Percentiles rank a stretch among this genome's conserved stretches.
Evolutionary conservation across 2,113 vertebrate species (phyloP).

Genomic region (Callipepla squamata): DNA sequence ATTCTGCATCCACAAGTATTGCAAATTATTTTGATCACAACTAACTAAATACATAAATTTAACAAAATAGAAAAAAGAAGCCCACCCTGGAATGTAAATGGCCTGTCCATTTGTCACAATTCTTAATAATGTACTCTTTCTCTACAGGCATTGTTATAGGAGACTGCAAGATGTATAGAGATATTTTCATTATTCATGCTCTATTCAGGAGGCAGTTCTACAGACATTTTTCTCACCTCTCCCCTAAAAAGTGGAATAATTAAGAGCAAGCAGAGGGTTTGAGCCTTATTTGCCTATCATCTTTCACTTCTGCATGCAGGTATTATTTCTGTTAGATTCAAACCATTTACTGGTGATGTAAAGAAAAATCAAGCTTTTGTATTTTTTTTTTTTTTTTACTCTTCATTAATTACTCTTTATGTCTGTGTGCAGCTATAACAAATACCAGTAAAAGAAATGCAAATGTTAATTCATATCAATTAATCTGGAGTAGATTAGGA

Average conservation of each 20-base stretch:
- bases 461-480: constrained; percentile 57
- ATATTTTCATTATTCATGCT: constrained; percentile 60
- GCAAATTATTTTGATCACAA: constrained; percentile 37
- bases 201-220: constrained; percentile 55
- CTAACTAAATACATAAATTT: constrained; percentile 48
- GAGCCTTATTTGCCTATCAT: constrained; percentile 28
- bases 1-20: not conserved
- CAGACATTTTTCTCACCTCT: constrained; percentile 61
- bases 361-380: constrained; percentile 11
- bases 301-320: not conserved
- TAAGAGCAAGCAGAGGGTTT: constrained; percentile 43
- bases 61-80: constrained; percentile 20
- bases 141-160: not conserved
- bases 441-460: constrained; percentile 43
- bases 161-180: constrained; percentile 31
- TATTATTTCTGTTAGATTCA: constrained; percentile 36
- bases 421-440: constrained; percentile 17
- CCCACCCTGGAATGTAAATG: constrained; percentile 9
- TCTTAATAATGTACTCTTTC: constrained; percentile 43
- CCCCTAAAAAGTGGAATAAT: constrained; percentile 58
- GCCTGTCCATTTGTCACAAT: not conserved
- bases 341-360: not conserved
- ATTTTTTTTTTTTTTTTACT: not conserved
- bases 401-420: constrained; percentile 53
- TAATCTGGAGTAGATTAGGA: constrained; percentile 51